Percentiles rank a stretch among this genome's conserved stretches.
Conservation (phyloP, 1,140 invertebrate species). For the Bilobella aurantiaca region DNA sequence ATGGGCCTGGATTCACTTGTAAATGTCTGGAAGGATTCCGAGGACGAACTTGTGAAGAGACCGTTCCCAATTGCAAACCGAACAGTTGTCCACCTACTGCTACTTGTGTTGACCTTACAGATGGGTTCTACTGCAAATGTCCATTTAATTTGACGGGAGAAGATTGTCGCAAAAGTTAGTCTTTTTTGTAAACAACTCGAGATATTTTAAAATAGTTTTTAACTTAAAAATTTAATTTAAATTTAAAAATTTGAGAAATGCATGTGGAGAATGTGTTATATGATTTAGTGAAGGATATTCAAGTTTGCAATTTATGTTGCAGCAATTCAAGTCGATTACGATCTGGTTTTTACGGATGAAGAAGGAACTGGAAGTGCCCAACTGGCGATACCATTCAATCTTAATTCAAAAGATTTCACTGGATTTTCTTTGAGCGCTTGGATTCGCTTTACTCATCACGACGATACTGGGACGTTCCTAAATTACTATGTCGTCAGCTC, state of each 20-base stretch:
- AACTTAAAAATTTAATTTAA: conserved; percentile 14
- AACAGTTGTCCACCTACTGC: conserved; percentile 88
- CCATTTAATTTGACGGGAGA: conserved; percentile 92
- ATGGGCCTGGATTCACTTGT: conserved; percentile 73
- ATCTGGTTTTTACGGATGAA: conserved; percentile 85
- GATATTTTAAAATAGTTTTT: not conserved
- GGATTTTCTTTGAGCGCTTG: conserved; percentile 82
- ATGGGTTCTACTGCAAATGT: conserved; percentile 88
- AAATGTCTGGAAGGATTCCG: conserved; percentile 60
- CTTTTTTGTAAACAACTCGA: no score
- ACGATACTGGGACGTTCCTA: conserved; percentile 84
- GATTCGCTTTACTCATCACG: conserved; percentile 85
- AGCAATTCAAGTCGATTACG: conserved; percentile 91
- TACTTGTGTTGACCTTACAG: conserved; percentile 84
- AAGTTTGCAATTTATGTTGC: conserved; percentile 38
- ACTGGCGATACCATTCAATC: conserved; percentile 73
- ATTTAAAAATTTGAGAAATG: conserved; percentile 13
- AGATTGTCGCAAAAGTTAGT: conserved; percentile 83
- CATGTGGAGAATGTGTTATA: not conserved
- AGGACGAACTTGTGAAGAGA: conserved; percentile 81
- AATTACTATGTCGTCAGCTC: conserved; percentile 78
- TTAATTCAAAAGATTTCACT: conserved; percentile 16
- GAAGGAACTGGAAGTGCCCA: conserved; percentile 69
- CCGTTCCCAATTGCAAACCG: conserved; percentile 84
- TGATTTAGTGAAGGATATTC: conserved; percentile 1